Evolutionary conservation across 1,140 invertebrate species (phyloP), one percentile per base, ranked within the genome.

Genomic region (Tetragonula clypearis): DNA sequence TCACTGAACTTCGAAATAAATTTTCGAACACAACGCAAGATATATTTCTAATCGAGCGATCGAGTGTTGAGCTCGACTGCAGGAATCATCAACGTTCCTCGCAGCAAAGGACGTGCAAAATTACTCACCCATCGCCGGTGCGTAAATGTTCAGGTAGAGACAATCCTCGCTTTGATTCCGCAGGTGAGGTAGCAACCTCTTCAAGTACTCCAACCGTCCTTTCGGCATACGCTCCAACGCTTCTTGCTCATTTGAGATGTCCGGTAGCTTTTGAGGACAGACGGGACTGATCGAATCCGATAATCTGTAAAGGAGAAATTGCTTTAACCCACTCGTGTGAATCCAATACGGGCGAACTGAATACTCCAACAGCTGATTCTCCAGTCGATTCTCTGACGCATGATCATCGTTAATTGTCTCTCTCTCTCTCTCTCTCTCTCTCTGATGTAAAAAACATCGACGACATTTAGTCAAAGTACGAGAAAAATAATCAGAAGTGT

Each of bases 111-210:
- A 71, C 56, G 8, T 19, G 19, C 17, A 73, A 41, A 23, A 79
- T 76, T 78, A 95, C 97, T 96, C 95, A 99, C 99, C 98, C 96
- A 97, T 97, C 11, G 97, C 97, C 6, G 99, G 98, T 19, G 98
- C 97, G 94, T 99, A 99, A 90, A 99, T 98, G 93, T 99, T 99
- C 91, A 99, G 96, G 93, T 99, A 99, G 49, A 99, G 96, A 92
- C 99, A 99, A 95, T 99, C 99, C 95, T 99, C 99, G 90, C 97
- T 98, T 94, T 99, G 98, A 92, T 99, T 98, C 91, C 96, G 96
- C 79, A 99, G 95, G 93, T 97, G 97, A 12, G 98, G 98, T 86
- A 98, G 94, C 77, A 99, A 95, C 90, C 98, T 96, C 88, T 97
- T 97, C 49, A 99, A 95, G 92, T 98, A 98, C 90, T 98, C 97